Evolutionary conservation across 2,113 vertebrate species (phyloP), one percentile per base, ranked within the genome.

Genomic region (Rhinolophus ferrumequinum): DNA sequence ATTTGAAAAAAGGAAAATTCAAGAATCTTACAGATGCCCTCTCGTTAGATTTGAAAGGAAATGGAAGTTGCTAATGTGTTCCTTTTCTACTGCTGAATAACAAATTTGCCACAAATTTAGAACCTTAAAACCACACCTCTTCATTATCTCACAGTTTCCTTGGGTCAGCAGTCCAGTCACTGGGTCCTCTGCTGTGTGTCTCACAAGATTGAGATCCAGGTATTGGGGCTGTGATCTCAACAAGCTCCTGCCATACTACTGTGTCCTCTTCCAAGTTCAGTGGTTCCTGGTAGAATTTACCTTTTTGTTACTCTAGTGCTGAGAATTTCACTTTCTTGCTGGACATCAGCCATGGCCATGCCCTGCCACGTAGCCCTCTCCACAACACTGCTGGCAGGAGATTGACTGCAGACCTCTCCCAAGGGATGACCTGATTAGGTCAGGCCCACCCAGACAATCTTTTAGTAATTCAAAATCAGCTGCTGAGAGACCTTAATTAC

Each of bases 11-110:
- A 89, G 64, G 18, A 11, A 72, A 94, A 33, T 82, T 94, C 7
- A 95, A 56, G 95, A 62, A 80, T 56, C 62, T 81, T 96, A 69
- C 24, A 88, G 83, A 24, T 69, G 7, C 44, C 85, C 44, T 82
- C 52, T 90, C 69, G 91, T 72, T 88, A 97, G 54, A 82, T 9
- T 93, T 6, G n/a, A 69, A 47, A 28, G 54, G 70, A 85, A 91
- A 91, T 24, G 47, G 90, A 66, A 18, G 21, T 19, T 88, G 28
- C 62, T 94, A 41, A 35, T n/a, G 12, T 58, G 5, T 82, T 84
- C 1, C 12, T 81, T 76, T 93, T 67, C 52, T 79, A 14, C 12
- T 75, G 26, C 60, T 72, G 10, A 70, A 2, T 80, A 94, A 77
- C 85, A 64, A 1, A 50, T 30, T 81, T 62, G 12, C 8, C 33